Evolutionary conservation across 2,888 invertebrate genomes (phyloP), one percentile per base, ranked within the genome.

Genomic region (Sphaeridia pumilis): DNA sequence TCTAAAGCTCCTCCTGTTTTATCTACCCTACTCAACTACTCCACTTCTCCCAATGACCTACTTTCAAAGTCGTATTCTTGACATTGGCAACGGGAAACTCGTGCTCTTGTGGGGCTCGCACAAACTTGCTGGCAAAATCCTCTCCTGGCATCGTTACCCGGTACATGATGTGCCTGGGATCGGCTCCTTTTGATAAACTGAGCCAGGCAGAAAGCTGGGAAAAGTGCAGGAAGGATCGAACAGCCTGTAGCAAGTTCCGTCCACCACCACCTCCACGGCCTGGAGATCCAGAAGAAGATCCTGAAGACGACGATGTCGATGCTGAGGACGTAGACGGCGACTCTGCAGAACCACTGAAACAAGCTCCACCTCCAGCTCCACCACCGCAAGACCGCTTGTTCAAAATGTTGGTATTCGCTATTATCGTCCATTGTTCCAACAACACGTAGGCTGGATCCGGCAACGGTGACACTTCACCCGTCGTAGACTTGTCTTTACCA

Each of bases 151-250:
- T 79, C 60, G 78, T 78, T 49, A 82, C 74, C 74, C 80, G 79
- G 75, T 82, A 84, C 60, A 78, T 76, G 59, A 83, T 74, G 49
- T 71, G 68, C 26, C 68, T 65, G 3, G 74, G 74, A 22, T 68
- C 65, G 34, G 64, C 66, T 43, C 75, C 75, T 51, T 52, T 52
- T 45, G 71, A 69, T 46, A 71, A 68, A 55, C 71, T 72, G 66
- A 84, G 79, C 94, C 94, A 95, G 51, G 94, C 90, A 47, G 90
- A 87, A n/a, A 95, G 81, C 76, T 95, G 94, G 3, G 94, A 94
- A 75, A 95, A 95, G 74, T 93, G 90, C 56, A 95, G 78, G 72
- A 92, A 90, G 4, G 94, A 94, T 58, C 92, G 80, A 45, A 95
- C 84, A 46, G 94, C 94, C 73, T 88, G 89, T 68, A 92, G 79